These are phyloP conservation scores for Microctonus brassicae DNA, from an alignment of 2,888 invertebrate genomes.

Conservation along the genomic window DNA sequence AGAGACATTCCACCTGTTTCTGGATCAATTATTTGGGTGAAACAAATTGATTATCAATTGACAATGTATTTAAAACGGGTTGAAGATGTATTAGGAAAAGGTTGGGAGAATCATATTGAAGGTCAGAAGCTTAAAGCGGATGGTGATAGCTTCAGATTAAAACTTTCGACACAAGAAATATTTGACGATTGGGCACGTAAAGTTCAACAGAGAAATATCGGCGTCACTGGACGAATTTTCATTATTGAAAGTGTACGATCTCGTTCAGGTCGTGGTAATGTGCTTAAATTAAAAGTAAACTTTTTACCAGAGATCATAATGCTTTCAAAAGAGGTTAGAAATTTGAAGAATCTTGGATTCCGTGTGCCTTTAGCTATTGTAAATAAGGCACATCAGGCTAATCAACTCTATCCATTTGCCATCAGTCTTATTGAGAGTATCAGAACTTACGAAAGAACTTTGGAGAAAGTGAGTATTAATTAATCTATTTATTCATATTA, in stretches of 20 bases:
- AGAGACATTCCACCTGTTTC: conserved; percentile 97
- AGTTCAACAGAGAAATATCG: conserved; percentile 93
- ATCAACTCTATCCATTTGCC: conserved; percentile 98
- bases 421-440: conserved; percentile 98
- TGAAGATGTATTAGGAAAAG: conserved; percentile 98
- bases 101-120: conserved; percentile 99
- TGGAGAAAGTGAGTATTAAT: conserved; percentile 87
- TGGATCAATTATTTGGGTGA: conserved; percentile 99
- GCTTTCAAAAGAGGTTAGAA: conserved; percentile 97
- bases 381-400: conserved; percentile 99
- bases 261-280: conserved; percentile 83
- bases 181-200: conserved; percentile 98
- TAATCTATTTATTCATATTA: too few species aligned
- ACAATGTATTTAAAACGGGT: conserved; percentile 96
- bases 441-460: conserved; percentile 94
- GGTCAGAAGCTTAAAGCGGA: conserved; percentile 97
- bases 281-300: conserved; percentile 92
- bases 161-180: conserved; percentile 96
- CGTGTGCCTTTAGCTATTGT: conserved; percentile 97
- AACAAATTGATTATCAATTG: conserved; percentile 97
- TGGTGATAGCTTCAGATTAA: conserved; percentile 96
- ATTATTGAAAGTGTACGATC: conserved; percentile 88
- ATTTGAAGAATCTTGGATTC: conserved; percentile 95
- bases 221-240: conserved; percentile 94
- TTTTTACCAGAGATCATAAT: conserved; percentile 99